Conservation (phyloP, 1,140 invertebrate genomes). For the Drosophila leontia region DNA sequence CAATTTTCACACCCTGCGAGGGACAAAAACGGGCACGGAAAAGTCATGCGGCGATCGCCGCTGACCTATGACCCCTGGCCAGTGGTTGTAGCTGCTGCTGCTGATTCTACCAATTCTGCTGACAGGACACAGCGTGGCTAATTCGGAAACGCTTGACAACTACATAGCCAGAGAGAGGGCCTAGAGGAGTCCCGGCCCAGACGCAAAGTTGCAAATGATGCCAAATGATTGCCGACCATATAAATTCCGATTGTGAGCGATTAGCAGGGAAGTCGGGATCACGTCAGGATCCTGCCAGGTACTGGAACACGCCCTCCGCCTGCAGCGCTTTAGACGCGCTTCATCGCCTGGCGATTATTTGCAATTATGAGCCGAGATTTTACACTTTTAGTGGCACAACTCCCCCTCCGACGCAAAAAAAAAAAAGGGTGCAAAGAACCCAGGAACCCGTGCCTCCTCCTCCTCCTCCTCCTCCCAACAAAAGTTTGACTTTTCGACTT, state of each 20-base stretch:
- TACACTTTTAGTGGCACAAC: constrained; percentile 53
- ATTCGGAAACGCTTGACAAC: constrained; percentile 71
- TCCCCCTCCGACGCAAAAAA: constrained; percentile 2
- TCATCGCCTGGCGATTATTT: constrained; percentile 69
- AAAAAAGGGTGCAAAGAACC: constrained; percentile 6
- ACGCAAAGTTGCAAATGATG: constrained; percentile 75
- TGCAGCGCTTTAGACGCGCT: constrained; percentile 70
- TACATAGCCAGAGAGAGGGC: constrained; percentile 37
- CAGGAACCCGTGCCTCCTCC: neutral
- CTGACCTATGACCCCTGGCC: constrained; percentile 44
- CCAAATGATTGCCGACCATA: constrained; percentile 82
- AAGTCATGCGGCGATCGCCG: constrained; percentile 44
- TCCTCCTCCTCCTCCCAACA: neutral
- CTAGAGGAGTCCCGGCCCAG: constrained; percentile 7
- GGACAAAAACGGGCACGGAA: constrained; percentile 36
- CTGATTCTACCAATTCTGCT: constrained; percentile 42
- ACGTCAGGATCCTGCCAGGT: constrained; percentile 20
- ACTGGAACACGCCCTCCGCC: constrained; percentile 36
- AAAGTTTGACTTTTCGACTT: constrained; percentile 69
- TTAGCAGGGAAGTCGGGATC: constrained; percentile 48
- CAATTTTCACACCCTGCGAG: constrained; percentile 79
- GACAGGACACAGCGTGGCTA: constrained; percentile 77
- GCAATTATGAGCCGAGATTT: constrained; percentile 76
- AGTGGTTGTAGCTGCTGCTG: constrained; percentile 32
- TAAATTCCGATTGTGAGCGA: constrained; percentile 79